Evolutionary conservation across 1,140 invertebrate species (phyloP), one percentile per base, ranked within the genome.

Genomic region (Nautilus pompilius): DNA sequence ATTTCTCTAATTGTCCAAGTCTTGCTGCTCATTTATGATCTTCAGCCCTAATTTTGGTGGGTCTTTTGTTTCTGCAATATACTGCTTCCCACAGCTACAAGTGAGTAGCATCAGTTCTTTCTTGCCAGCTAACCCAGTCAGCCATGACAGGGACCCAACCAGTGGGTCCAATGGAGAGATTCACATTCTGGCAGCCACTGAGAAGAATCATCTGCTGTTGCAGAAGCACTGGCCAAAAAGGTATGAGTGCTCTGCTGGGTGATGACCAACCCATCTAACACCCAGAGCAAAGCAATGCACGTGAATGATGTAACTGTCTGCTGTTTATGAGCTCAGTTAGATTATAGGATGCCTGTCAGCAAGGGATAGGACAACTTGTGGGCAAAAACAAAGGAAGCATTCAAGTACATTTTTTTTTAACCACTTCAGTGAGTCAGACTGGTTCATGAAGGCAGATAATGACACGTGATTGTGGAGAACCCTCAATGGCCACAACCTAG

Each of bases 201-300:
- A 74, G 72, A 63, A 15, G 64, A 70, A 29, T 62, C 65, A 26
- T 48, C 62, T 54, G 55, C 36, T 10, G 45, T 71, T 24, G 76
- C 78, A n/a, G 36, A 58, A 4, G 46, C 60, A 10, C 57, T 80
- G 34, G 55, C 63, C 30, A 62, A 69, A n/a, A 68, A 75, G 76
- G 84, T 88, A 0, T 85, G 90, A 57, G 89, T 99, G 0, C 84
- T 98, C 0, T 98, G 96, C 78, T 98, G 95, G 95, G 87, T 99
- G 3, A 93, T 98, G 90, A 98, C 96, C 0, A 89, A 88, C 67
- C 95, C 95, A 15, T 86, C 84, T 24, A 97, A 96, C 76, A 93
- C 98, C 75, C 84, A 93, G 71, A 90, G 87, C 63, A 95, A 95
- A 80, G 96, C 96, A 0, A 87, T 86, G 26, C 93, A 97, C 72